A percentile compares a stretch with the other conserved stretches of the same genome.
These are phyloP conservation scores for Ochotona princeps DNA, from an alignment of 2,113 vertebrate genomes.

Conservation along the genomic window DNA sequence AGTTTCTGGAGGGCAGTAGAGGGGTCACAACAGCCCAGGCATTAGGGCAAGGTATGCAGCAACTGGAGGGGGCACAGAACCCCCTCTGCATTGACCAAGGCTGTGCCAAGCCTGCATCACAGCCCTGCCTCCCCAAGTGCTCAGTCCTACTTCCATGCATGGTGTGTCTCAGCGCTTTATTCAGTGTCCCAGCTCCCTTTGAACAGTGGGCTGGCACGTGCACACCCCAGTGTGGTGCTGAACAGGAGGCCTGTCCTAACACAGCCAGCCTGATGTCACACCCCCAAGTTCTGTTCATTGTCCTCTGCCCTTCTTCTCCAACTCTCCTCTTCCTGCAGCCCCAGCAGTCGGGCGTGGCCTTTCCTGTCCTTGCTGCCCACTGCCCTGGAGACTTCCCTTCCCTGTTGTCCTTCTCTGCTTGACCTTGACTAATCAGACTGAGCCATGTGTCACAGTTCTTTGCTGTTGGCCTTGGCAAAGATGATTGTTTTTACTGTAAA, in stretches of 20 bases:
- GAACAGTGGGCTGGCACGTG: too few relatives aligned
- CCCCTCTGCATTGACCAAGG: too few relatives aligned
- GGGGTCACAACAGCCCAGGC: too few relatives aligned
- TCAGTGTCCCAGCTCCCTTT: too few relatives aligned
- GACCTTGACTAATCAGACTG: neutral
- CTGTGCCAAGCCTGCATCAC: too few relatives aligned
- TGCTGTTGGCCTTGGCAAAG: constrained; percentile 42
- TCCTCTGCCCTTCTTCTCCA: neutral
- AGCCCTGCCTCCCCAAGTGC: too few relatives aligned
- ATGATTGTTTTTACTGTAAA: neutral
- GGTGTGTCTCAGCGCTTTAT: too few relatives aligned
- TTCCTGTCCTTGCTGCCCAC: neutral
- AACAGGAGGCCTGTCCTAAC: neutral
- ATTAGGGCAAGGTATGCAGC: too few relatives aligned
- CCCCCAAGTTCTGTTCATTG: neutral
- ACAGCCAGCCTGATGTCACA: neutral
- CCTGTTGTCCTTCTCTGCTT: neutral
- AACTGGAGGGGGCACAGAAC: too few relatives aligned
- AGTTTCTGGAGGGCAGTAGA: too few relatives aligned
- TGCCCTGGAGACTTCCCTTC: neutral
- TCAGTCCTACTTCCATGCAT: too few relatives aligned
- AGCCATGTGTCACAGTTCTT: neutral
- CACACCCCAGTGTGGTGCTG: neutral
- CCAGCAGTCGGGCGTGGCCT: neutral
- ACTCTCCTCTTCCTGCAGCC: neutral